Evolutionary conservation across 2,113 vertebrate species (phyloP).

Genomic region (Pipra filicauda): DNA sequence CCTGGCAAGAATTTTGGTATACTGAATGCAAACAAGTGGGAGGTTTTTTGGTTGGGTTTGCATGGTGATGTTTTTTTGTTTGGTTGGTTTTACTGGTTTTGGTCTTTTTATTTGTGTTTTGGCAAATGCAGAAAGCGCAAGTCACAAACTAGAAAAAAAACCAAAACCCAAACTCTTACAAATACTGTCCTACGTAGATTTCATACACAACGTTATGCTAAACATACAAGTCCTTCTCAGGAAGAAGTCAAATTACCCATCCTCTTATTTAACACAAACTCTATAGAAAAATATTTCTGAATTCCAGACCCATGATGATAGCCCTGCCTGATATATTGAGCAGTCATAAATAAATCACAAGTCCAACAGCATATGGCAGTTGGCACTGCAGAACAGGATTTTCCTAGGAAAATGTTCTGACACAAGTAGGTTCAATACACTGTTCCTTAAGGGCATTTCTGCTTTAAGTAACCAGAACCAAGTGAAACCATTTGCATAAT

Average conservation of each 20-base stretch:
- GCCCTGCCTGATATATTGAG: not conserved
- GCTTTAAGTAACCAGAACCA: not conserved
- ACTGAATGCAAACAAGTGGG: not conserved
- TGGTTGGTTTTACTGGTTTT: not conserved
- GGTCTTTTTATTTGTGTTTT: not conserved
- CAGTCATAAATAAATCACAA: not conserved
- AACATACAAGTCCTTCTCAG: not conserved
- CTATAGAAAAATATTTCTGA: not conserved
- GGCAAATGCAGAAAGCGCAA: not conserved
- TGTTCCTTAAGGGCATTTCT: not conserved
- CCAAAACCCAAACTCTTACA: not conserved
- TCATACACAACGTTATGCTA: not conserved
- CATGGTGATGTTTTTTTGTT: not conserved
- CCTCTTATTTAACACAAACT: not conserved
- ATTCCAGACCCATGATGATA: not conserved
- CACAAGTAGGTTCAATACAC: not conserved
- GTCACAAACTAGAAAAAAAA: not conserved
- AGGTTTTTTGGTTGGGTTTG: not conserved
- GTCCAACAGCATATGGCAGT: rapidly evolving
- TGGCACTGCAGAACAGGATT: not conserved
- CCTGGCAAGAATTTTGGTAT: not conserved
- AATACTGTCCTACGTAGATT: not conserved
- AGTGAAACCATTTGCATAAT: not conserved
- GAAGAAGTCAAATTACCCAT: not conserved
- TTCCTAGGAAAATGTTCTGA: not conserved